Conservation (phyloP, 2,888 invertebrate genomes). For the Euzophera pinguis region DNA sequence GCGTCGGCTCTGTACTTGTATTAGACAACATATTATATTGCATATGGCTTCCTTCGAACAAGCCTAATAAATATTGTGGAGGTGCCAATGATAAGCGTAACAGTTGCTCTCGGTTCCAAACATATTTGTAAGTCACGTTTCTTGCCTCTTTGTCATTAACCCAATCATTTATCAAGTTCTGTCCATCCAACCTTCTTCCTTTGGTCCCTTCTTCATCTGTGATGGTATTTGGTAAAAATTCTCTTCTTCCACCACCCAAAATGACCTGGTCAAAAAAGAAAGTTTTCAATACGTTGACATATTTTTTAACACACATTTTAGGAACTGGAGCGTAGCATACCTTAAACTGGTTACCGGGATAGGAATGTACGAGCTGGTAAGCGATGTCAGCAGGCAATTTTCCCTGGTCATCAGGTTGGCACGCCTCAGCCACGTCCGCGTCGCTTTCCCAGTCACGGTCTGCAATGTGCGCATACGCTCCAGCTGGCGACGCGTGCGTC, state of each 20-base stretch:
- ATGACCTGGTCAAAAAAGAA: conserved; percentile 74
- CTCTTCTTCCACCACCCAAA: conserved; percentile 85
- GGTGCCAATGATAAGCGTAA: conserved; percentile 39
- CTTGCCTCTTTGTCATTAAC: conserved; percentile 55
- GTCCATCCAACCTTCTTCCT: conserved; percentile 77
- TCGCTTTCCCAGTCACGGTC: conserved; percentile 87
- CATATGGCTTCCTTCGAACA: conserved; percentile 82
- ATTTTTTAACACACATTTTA: too few relatives aligned
- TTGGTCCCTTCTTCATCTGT: conserved; percentile 72
- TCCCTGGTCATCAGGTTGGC: conserved; percentile 35
- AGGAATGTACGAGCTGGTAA: conserved; percentile 78
- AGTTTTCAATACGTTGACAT: too few relatives aligned
- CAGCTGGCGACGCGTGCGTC: conserved; percentile 81
- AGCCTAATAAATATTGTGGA: conserved; percentile 82
- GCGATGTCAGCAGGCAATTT: conserved; percentile 83
- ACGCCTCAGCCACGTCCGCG: conserved; percentile 58
- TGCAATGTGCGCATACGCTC: conserved; percentile 81
- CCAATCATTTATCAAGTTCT: conserved; percentile 85
- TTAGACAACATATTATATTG: conserved; percentile 82
- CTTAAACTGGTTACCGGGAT: conserved; percentile 84
- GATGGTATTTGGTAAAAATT: conserved; percentile 78
- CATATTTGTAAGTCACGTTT: conserved; percentile 65
- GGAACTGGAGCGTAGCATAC: conserved; percentile 54
- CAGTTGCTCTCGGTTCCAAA: conserved; percentile 81
- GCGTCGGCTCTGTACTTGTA: conserved; percentile 48